phyloP scores from a whole-genome alignment of 2,797 vertebrate species.

The Cephalopachus bancanus region DNA sequence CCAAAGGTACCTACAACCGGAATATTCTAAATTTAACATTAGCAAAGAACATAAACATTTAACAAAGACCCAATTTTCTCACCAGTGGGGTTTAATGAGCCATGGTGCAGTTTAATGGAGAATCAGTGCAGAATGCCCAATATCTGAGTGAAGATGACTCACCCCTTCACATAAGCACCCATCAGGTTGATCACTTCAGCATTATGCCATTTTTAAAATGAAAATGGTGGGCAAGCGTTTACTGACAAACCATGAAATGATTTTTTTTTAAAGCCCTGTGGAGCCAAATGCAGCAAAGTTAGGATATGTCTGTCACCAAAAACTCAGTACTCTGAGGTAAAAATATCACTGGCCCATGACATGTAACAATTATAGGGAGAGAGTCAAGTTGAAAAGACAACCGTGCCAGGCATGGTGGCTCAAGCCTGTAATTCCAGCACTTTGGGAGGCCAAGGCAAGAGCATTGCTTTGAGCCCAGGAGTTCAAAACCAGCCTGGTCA shows the following conservation, averaged over 20 bases:
- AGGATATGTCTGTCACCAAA: neutral
- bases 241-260: slow-evolving; percentile 62
- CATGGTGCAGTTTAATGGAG: slow-evolving; percentile 64
- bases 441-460: too few relatives aligned
- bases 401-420: too few relatives aligned
- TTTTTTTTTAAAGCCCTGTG: neutral
- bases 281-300: neutral
- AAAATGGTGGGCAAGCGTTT: slow-evolving; percentile 69
- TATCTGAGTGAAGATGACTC: slow-evolving; percentile 67
- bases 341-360: slow-evolving; percentile 3
- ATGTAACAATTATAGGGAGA: neutral
- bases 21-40: slow-evolving; percentile 80
- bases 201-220: slow-evolving; percentile 76
- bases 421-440: too few relatives aligned
- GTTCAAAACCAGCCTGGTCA: too few relatives aligned
- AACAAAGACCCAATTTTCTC: slow-evolving; percentile 78
- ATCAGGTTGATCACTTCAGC: slow-evolving; percentile 64
- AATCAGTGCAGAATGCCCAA: slow-evolving; percentile 67
- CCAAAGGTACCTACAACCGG: slow-evolving; percentile 68
- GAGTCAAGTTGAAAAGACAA: neutral
- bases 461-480: too few relatives aligned
- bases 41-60: slow-evolving; percentile 79
- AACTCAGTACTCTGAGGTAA: slow-evolving; percentile 45
- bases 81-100: slow-evolving; percentile 81
- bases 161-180: neutral